Conservation (phyloP, 2,797 vertebrate genomes). For the Apogon hyalosoma region DNA sequence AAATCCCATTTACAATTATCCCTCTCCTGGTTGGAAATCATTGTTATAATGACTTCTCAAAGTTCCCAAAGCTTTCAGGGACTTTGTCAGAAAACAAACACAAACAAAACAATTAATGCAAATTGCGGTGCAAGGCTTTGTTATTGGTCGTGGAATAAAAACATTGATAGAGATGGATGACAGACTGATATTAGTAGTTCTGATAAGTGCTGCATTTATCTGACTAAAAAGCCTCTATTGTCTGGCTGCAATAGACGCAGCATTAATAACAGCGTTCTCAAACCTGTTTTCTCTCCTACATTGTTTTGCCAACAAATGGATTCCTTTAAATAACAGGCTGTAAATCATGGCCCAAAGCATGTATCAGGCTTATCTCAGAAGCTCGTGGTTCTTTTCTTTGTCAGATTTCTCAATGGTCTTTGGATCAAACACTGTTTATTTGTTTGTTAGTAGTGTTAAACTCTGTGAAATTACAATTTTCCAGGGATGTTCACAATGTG, state of each 20-base stretch:
- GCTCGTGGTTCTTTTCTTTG: not conserved
- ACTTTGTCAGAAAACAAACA: not conserved
- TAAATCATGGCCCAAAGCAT: not conserved
- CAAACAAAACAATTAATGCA: not conserved
- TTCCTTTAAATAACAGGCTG: not conserved
- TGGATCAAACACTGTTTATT: constrained; percentile 37
- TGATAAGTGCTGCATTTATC: constrained; percentile 29
- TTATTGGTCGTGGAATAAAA: constrained; percentile 19
- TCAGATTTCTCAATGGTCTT: constrained; percentile 26
- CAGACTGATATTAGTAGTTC: constrained; percentile 32
- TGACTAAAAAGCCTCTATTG: constrained; percentile 24
- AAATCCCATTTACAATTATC: no score
- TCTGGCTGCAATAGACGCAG: constrained; percentile 20
- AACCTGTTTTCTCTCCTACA: constrained; percentile 17
- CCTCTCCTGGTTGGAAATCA: no score
- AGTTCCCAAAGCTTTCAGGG: not conserved
- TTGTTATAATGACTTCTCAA: no score
- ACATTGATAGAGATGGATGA: constrained; percentile 16
- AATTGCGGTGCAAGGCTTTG: not conserved
- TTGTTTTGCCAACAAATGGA: constrained; percentile 2
- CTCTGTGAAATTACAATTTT: constrained; percentile 47
- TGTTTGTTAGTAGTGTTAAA: constrained; percentile 36
- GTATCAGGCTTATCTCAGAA: not conserved
- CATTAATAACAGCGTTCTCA: constrained; percentile 9
- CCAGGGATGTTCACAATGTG: constrained; percentile 5